Percentiles rank a stretch among this genome's conserved stretches.
Evolutionary conservation across 2,797 vertebrate species (phyloP).

Genomic region (Neosalanx taihuensis): DNA sequence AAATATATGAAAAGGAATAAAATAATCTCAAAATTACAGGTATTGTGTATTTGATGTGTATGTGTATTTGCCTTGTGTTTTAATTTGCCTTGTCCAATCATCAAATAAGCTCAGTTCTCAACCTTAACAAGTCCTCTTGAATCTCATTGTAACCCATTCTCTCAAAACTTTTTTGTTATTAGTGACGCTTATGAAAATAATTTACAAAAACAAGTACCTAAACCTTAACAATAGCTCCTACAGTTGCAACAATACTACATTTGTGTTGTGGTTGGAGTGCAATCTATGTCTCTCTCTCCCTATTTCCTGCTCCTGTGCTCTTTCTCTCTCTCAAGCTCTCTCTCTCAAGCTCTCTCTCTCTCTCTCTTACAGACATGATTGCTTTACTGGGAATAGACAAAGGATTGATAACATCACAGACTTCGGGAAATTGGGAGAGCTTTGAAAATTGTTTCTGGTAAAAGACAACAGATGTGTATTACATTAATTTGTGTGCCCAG

Average conservation of each 20-base stretch:
- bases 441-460: not conserved
- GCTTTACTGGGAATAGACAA: constrained; percentile 5
- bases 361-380: not conserved
- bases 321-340: not conserved
- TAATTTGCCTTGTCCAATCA: too few relatives aligned
- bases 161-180: too few relatives aligned
- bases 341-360: not conserved
- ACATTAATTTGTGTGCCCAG: not conserved
- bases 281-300: not conserved
- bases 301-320: not conserved
- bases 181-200: not conserved
- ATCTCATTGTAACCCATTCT: too few relatives aligned
- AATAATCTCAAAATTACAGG: too few relatives aligned
- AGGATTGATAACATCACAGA: constrained; percentile 1
- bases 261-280: not conserved
- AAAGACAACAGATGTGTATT: not conserved
- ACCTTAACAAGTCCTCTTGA: constrained; percentile 5
- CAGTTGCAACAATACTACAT: not conserved
- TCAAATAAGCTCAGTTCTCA: too few relatives aligned
- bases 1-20: too few relatives aligned
- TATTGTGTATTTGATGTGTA: too few relatives aligned
- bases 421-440: not conserved
- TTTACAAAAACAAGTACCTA: not conserved
- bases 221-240: not conserved
- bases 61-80: too few relatives aligned